These are phyloP conservation scores for Gila orcuttii DNA, from an alignment of 2,113 vertebrate genomes.

Conservation along the genomic window DNA sequence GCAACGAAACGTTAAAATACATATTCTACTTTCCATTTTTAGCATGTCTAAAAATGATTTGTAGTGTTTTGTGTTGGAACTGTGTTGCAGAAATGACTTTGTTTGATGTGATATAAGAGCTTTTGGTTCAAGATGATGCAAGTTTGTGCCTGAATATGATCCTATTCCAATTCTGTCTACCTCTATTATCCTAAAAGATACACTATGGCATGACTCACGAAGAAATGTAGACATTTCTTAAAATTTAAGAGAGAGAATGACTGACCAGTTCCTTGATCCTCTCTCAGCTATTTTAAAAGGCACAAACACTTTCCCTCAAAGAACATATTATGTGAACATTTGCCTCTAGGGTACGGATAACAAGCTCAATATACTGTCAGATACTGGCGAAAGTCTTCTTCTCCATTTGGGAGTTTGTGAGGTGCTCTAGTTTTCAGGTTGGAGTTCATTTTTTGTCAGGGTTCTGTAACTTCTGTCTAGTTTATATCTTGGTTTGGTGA, in stretches of 20 bases:
- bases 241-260: neutral
- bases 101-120: too few species aligned
- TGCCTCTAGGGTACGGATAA: neutral
- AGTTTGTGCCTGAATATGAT: too few species aligned
- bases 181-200: too few species aligned
- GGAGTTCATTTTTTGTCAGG: neutral
- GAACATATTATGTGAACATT: neutral
- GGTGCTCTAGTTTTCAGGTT: constrained; percentile 1
- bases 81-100: too few species aligned
- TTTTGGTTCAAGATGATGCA: too few species aligned
- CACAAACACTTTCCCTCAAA: neutral
- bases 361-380: neutral
- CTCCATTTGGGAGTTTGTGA: neutral
- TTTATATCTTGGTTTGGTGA: too few species aligned
- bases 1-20: neutral
- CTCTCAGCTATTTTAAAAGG: neutral
- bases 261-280: neutral
- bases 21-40: neutral
- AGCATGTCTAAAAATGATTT: neutral
- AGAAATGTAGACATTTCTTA: neutral
- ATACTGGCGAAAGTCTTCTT: neutral
- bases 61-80: neutral
- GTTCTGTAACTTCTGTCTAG: too few species aligned
- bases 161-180: too few species aligned
- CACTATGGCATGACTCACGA: neutral